Evolutionary conservation across 2,888 invertebrate genomes (phyloP).

Genomic region (Caenorhabditis sp.): DNA sequence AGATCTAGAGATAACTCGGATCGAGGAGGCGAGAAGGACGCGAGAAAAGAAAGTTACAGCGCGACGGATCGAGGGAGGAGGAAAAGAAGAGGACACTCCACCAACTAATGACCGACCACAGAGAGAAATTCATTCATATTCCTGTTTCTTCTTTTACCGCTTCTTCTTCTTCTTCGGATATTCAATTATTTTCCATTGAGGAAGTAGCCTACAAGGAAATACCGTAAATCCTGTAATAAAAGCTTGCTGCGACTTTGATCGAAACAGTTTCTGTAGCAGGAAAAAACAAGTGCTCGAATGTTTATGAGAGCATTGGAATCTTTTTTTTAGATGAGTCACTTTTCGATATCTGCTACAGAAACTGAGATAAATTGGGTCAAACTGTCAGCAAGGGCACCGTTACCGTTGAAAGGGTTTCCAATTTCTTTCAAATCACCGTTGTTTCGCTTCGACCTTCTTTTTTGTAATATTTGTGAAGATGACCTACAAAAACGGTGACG

Average conservation of each 20-base stretch:
- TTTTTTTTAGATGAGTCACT: too few species aligned
- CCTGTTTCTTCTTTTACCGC: constrained; percentile 13
- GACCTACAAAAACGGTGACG: constrained; percentile 42
- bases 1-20: constrained; percentile 21
- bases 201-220: constrained; percentile 24
- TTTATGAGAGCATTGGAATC: too few species aligned
- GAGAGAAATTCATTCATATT: constrained; percentile 26
- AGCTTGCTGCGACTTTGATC: too few species aligned
- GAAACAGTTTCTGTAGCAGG: too few species aligned
- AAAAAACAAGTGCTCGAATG: too few species aligned
- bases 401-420: too few species aligned
- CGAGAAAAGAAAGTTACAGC: constrained; percentile 62
- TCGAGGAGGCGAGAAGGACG: constrained; percentile 33
- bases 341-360: too few species aligned
- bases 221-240: not conserved
- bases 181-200: constrained; percentile 27
- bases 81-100: not conserved
- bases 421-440: not conserved
- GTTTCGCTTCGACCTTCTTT: not conserved
- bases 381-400: too few species aligned
- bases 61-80: constrained; percentile 50
- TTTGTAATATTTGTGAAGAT: not conserved
- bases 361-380: too few species aligned
- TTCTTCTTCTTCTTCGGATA: constrained; percentile 14
- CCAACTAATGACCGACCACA: constrained; percentile 38